phyloP scores from a whole-genome alignment of 2,797 vertebrate species.

The Sebastes vulpes region DNA sequence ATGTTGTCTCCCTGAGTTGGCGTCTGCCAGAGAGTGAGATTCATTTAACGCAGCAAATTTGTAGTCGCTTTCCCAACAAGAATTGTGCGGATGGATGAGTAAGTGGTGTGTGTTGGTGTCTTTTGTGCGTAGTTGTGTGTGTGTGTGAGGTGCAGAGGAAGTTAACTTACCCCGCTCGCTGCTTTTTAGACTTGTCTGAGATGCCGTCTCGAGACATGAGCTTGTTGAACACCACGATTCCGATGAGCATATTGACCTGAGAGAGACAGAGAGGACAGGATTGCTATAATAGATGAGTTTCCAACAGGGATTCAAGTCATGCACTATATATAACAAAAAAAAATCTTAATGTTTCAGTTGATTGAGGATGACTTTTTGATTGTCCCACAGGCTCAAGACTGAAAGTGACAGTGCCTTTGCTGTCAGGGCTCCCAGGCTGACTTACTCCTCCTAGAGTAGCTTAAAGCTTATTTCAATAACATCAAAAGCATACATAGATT shows the following conservation, averaged over 20 bases:
- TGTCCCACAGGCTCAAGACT: neutral
- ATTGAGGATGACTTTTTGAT: conserved; percentile 29
- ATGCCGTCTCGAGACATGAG: conserved; percentile 98
- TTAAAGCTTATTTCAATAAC: neutral
- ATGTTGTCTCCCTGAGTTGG: conserved; percentile 18
- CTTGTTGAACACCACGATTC: conserved; percentile 99
- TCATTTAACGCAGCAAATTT: conserved; percentile 31
- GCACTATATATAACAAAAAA: neutral
- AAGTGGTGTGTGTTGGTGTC: neutral
- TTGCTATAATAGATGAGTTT: neutral
- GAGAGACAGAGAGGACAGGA: conserved; percentile 27
- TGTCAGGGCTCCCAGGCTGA: neutral
- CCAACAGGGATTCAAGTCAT: conserved; percentile 15
- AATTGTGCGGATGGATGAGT: conserved; percentile 1
- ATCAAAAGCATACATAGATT: neutral
- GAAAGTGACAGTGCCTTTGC: conserved; percentile 1
- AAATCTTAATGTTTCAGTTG: neutral
- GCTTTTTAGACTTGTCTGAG: conserved; percentile 99
- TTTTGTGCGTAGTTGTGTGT: neutral
- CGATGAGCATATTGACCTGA: conserved; percentile 98
- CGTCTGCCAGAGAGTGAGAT: conserved; percentile 34
- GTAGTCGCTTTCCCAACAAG: conserved; percentile 3
- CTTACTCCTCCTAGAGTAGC: neutral
- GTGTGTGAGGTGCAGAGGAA: neutral
- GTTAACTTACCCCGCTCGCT: conserved; percentile 95